Evolutionary conservation across 2,888 invertebrate species (phyloP), one percentile per base, ranked within the genome.

Genomic region (Ormia ochracea): DNA sequence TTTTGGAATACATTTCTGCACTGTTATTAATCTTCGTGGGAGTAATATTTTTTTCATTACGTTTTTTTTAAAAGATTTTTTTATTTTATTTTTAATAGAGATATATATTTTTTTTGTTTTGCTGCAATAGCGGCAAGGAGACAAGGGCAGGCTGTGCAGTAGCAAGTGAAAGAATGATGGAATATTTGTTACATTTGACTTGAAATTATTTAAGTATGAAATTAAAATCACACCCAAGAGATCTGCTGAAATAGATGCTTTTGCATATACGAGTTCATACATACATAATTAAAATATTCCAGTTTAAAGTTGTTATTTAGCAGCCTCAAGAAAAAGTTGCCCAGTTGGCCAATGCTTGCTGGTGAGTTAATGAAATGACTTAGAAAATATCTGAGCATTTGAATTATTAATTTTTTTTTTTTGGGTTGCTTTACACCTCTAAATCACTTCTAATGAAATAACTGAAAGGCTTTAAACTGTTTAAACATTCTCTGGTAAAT

Each of bases 201-300:
- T 66, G 80, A 63, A 50, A 59, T 86, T 87, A 87, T 87, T 88
- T 89, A 86, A 86, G 88, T 89, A 89, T 89, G 89, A 89, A 89
- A 89, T 89, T 89, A 89, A 89, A 89, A 89, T 89, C 88, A 89
- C 89, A 89, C 89, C 87, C 89, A 82, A 84, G 89, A 87, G 89
- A 86, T n/a, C 59, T 84, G 23, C n/a, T n/a, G n/a, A 2, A 65
- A 33, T 52, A 54, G n/a, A 59, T 31, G 28, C 6, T 70, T 45
- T 54, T 28, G 38, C 36, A 36, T 36, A 52, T n/a, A 28, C 28
- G 6, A 28, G 6, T 28, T 4, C 28, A 6, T 28, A 28, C 4
- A 4, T 28, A 14, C 38, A 38, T 28, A 33, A 33, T 33, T 33
- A 36, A 56, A 33, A 54, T 17, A 61, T 17, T 19, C 43, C 21